Base-by-base conservation (phyloP, 2,888 invertebrate species). In the Drosophila colorata region DNA sequence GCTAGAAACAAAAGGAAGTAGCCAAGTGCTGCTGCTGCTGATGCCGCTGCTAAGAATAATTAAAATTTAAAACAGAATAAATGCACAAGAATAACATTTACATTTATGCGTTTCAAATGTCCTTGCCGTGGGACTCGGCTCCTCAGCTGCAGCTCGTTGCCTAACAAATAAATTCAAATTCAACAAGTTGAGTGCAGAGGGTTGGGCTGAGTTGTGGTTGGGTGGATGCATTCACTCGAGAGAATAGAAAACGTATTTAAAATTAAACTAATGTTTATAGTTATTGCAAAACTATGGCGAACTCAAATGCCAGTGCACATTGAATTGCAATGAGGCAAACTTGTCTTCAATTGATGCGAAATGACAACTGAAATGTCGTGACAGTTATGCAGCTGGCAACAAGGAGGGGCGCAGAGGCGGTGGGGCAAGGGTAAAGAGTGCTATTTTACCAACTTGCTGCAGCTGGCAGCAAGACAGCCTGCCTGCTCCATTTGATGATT, bases 21-120 rank as follows among this genome's bases (percentile, higher is more conserved):
- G 51, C 48, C 55, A 46, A 61, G 52, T 72, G 83, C 72, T 76
- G 57, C 67, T 67, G n/a, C 35, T 37, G n/a, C 37, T 1, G 23
- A 5, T 6, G 8, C 18, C 38, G 63, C 48, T 76, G 65, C 69
- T 77, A 64, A 80, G 83, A 79, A 83, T 79, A 79, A 79, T 79
- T 79, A 79, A 83, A 79, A 79, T 79, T 83, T 83, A 79, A 83
- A 79, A 80, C 60, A 40, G 80, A 79, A 82, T 83, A 79, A 83
- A 83, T 79, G 80, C 83, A 83, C 80, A 83, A 77, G 78, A 83
- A 80, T 80, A 80, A 83, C 78, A 79, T 79, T 79, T 79, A 79
- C 79, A 79, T 79, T 79, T 79, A 79, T 83, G 77, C 77, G 74
- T 80, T 63, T 46, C 55, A 51, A 38, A 41, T 25, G 49, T 59